Base-by-base conservation (phyloP, 2,797 vertebrate species). In the Xiphorhynchus erythropygius region DNA sequence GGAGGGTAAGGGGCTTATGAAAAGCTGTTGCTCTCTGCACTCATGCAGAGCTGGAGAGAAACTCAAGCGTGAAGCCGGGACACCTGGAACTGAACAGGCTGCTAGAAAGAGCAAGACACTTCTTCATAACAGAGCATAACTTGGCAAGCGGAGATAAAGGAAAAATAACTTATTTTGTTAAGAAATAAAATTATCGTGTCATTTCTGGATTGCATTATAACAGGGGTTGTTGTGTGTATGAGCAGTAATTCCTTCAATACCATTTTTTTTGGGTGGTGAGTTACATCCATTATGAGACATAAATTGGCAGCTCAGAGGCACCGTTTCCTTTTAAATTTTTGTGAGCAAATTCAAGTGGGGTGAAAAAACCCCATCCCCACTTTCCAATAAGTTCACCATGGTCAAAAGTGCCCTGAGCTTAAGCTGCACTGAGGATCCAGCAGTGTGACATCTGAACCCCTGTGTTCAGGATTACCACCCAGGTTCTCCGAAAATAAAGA, bases 81-180 rank as follows among this genome's bases (percentile, higher is more conserved):
- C 41, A 80, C 76, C 81, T 89, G 70, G 41, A 44, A 50, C 35
- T 0, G 0, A 57, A 33, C 1, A 1, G 33, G 42, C 47, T 44
- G 57, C 37, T 33, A 37, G 28, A 84, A 78, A 76, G 32, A 46
- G 32, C 21, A 84, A 53, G 35, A 52, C 41, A 37, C 5, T 14
- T 27, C 68, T 42, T 79, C 18, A 2, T 37, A 46, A 30, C 16
- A 37, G 28, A 56, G 18, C 17, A 18, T 41, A 42, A 47, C 14
- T 74, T 74, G 56, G n/a, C 53, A 68, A 59, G n/a, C 23, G 44
- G 12, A 10, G 25, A 41, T 32, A 46, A 83, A 90, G 14, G 35
- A 90, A 88, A 74, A 5, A 7, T 6, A 69, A 5, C 3, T 39
- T 52, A n/a, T 49, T 50, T 46, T 52, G 47, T 50, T 1, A 62